A percentile compares a stretch with the other conserved stretches of the same genome.
These are phyloP conservation scores for Urosaurus nigricauda DNA, from an alignment of 2,797 vertebrate species.

Conservation along the genomic window DNA sequence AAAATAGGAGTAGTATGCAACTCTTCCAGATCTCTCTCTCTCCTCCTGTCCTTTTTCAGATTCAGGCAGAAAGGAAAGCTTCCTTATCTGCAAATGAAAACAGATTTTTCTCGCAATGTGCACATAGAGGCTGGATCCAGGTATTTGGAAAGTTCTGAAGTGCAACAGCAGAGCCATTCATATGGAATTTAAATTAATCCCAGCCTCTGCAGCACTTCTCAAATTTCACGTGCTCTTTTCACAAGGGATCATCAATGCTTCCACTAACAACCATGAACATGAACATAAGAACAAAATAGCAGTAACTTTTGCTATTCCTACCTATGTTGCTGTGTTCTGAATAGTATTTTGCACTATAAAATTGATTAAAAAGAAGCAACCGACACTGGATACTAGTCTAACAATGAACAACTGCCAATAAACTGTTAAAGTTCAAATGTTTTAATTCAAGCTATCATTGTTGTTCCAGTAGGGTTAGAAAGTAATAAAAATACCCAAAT, in stretches of 20 bases:
- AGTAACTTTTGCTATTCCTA: not conserved
- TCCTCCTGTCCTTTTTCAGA: not conserved
- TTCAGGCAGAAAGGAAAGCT: not conserved
- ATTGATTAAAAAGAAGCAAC: too few species aligned
- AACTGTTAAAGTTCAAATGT: too few species aligned
- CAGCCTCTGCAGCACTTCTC: not conserved
- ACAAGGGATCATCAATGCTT: not conserved
- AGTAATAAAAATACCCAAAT: too few species aligned
- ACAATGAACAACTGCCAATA: too few species aligned
- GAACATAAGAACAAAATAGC: not conserved
- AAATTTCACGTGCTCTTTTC: not conserved
- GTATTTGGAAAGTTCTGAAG: not conserved
- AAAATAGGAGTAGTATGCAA: not conserved
- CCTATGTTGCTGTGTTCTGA: not conserved
- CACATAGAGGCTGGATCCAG: too few species aligned
- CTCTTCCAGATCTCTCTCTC: not conserved
- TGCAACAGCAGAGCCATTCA: not conserved
- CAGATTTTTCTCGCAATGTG: not conserved
- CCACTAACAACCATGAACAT: not conserved
- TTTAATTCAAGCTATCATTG: too few species aligned
- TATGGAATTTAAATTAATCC: not conserved
- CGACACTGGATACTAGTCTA: too few species aligned
- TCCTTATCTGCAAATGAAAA: not conserved
- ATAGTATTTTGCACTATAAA: too few species aligned
- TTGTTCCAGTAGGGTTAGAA: too few species aligned